phyloP scores from a whole-genome alignment of 30 jellyfish, hydroid and myxozoan species.

The Turritopsis rubra region DNA sequence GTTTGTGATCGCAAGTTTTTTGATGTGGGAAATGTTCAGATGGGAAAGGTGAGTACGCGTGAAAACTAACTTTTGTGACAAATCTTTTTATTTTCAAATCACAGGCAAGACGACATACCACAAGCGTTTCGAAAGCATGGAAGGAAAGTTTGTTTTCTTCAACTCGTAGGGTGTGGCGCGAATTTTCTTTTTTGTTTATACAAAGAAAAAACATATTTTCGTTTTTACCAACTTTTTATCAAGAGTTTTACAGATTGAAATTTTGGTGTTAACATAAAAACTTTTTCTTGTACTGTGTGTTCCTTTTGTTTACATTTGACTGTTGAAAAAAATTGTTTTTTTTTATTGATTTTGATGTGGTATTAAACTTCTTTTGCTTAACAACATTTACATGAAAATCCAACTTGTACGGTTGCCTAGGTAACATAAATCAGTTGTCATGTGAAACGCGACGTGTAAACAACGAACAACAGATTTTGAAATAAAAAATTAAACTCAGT shows the following conservation, averaged over 20 bases:
- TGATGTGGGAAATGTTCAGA: not conserved
- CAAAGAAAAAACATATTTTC: not conserved
- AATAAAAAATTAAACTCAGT: no score
- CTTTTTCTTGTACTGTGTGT: not conserved
- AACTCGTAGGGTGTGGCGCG: not conserved
- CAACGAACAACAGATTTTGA: no score
- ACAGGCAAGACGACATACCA: not conserved
- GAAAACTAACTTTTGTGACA: not conserved
- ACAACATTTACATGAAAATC: not conserved
- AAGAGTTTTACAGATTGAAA: not conserved
- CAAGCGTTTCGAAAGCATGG: not conserved
- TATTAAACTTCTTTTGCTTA: not conserved
- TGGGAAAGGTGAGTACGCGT: not conserved
- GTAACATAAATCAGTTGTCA: not conserved
- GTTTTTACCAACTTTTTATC: not conserved
- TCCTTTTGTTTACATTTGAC: not conserved
- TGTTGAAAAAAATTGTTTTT: not conserved
- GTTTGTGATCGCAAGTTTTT: not conserved
- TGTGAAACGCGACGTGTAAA: not conserved
- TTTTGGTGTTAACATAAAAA: not conserved
- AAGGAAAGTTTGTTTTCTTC: not conserved
- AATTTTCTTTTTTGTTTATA: not conserved
- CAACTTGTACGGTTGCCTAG: not conserved
- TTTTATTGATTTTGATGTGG: not conserved
- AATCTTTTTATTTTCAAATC: not conserved